phyloP scores from a whole-genome alignment of 1,140 invertebrate genomes.

The Drosophila saltans region DNA sequence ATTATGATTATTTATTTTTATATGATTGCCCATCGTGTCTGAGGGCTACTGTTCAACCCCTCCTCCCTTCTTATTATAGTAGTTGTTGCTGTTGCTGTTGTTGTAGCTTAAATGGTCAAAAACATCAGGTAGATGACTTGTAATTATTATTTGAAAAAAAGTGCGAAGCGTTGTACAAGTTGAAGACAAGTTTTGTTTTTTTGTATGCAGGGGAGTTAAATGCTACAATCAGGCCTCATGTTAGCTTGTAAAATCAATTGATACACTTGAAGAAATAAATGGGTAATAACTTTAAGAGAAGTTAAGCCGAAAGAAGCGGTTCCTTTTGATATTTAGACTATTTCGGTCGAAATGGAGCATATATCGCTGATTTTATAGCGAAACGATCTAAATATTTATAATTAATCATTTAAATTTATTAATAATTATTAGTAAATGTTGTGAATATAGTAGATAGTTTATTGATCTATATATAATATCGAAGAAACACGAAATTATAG shows the following conservation, averaged over 20 bases:
- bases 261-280: slow-evolving; percentile 39
- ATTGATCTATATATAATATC: too few species aligned
- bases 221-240: slow-evolving; percentile 28
- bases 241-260: slow-evolving; percentile 50
- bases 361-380: too few species aligned
- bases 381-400: too few species aligned
- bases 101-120: slow-evolving; percentile 78
- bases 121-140: slow-evolving; percentile 79
- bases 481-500: too few species aligned
- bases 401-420: too few species aligned
- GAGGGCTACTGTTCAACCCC: slow-evolving; percentile 57
- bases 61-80: slow-evolving; percentile 7
- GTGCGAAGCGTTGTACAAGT: slow-evolving; percentile 36
- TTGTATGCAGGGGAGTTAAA: slow-evolving; percentile 35
- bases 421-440: too few species aligned
- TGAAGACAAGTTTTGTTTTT: slow-evolving; percentile 17
- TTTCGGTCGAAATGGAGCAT: not conserved
- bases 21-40: slow-evolving; percentile 48
- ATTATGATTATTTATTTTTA: slow-evolving; percentile 70
- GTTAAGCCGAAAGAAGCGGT: too few species aligned
- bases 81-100: slow-evolving; percentile 25
- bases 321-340: not conserved
- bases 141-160: slow-evolving; percentile 55
- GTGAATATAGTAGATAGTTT: too few species aligned
- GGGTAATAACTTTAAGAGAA: not conserved